phyloP scores from a whole-genome alignment of 2,888 invertebrate genomes.

The Tetranychus piercei region DNA sequence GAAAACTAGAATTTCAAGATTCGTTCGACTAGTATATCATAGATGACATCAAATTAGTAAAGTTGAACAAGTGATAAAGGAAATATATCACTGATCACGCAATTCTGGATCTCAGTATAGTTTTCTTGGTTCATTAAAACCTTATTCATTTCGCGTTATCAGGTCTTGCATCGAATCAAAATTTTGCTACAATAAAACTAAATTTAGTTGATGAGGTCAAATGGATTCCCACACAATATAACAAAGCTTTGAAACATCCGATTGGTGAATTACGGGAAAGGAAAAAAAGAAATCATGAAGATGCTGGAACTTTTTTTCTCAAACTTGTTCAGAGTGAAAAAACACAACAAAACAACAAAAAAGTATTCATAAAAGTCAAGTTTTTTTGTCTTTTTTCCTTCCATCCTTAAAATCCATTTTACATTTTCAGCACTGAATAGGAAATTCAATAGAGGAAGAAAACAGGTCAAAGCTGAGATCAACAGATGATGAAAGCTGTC shows the following conservation, averaged over 20 bases:
- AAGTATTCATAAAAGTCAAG: neutral
- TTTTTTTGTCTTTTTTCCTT: neutral
- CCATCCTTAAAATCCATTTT: neutral
- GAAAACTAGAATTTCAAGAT: too few species aligned
- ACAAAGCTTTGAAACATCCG: neutral
- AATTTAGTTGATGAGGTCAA: neutral
- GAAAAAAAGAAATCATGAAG: slow-evolving; percentile 2
- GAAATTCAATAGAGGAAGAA: neutral
- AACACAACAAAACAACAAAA: neutral
- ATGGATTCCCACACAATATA: neutral
- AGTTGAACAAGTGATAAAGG: neutral
- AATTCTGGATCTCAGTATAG: neutral
- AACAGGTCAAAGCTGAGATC: neutral
- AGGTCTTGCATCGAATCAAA: neutral
- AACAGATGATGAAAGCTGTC: neutral
- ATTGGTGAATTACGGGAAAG: neutral
- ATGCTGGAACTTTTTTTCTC: neutral
- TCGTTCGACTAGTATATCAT: too few species aligned
- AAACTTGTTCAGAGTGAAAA: neutral
- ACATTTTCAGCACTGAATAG: neutral
- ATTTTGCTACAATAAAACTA: neutral
- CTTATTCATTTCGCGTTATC: neutral
- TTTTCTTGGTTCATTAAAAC: neutral
- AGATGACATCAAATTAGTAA: too few species aligned
- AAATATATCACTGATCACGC: neutral